Percentiles rank a stretch among this genome's conserved stretches.
Evolutionary conservation across 1,140 invertebrate genomes (phyloP).

Genomic region (Tachypleus tridentatus): DNA sequence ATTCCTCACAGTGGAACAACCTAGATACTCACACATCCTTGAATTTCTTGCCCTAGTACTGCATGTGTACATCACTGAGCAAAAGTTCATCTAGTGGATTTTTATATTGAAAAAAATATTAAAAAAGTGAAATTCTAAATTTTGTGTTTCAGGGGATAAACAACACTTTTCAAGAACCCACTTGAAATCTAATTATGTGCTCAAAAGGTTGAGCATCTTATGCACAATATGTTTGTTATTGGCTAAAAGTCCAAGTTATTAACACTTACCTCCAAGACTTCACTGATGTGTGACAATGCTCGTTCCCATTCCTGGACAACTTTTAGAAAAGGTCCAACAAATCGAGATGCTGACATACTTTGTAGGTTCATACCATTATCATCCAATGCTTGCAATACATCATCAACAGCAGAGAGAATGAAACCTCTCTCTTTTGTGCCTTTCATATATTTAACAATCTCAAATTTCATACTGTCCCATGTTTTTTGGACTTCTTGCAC

Average conservation of each 20-base stretch:
- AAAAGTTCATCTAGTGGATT: too few species aligned
- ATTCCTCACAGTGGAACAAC: too few species aligned
- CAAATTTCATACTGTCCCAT: constrained; percentile 61
- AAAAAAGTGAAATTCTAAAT: too few species aligned
- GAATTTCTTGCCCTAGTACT: too few species aligned
- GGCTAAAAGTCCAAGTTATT: background rate
- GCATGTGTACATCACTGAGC: too few species aligned
- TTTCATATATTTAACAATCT: constrained; percentile 42
- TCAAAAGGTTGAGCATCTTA: too few species aligned
- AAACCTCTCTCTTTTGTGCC: constrained; percentile 48
- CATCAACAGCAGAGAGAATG: constrained; percentile 65
- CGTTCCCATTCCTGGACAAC: constrained; percentile 74
- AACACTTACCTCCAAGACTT: constrained; percentile 55
- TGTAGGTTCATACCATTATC: constrained; percentile 80
- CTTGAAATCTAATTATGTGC: too few species aligned
- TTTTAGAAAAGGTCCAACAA: constrained; percentile 68
- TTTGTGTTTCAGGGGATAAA: too few species aligned
- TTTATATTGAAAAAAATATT: too few species aligned
- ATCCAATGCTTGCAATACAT: constrained; percentile 64
- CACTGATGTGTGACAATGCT: constrained; percentile 58
- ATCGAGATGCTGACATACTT: constrained; percentile 78
- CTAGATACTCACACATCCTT: too few species aligned
- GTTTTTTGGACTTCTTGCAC: constrained; percentile 55
- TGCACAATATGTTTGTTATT: too few species aligned
- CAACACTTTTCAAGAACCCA: too few species aligned